Evolutionary conservation across 2,888 invertebrate genomes (phyloP).

Genomic region (Epirrhoe tristata): DNA sequence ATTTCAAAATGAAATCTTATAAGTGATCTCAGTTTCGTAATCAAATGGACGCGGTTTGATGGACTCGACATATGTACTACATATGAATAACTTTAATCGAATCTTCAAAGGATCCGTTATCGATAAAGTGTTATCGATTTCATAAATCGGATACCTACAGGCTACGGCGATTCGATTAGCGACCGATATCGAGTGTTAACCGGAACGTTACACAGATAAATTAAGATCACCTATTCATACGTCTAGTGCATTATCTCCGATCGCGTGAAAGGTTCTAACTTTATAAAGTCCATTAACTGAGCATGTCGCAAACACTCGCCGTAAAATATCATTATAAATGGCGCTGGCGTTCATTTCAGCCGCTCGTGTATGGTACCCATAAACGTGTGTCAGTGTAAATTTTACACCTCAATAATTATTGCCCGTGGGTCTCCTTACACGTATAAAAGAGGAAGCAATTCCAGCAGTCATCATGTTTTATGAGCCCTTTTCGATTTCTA

Average conservation of each 20-base stretch:
- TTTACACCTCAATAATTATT: constrained; percentile 76
- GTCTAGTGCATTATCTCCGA: constrained; percentile 75
- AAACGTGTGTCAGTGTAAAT: constrained; percentile 74
- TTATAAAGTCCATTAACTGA: constrained; percentile 75
- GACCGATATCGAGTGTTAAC: constrained; percentile 70
- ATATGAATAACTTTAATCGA: constrained; percentile 55
- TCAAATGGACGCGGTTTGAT: constrained; percentile 44
- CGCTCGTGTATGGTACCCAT: constrained; percentile 54
- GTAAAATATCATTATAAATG: constrained; percentile 69
- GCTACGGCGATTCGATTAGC: constrained; percentile 72
- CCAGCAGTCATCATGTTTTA: constrained; percentile 70
- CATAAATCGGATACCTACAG: constrained; percentile 73
- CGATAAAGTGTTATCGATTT: constrained; percentile 63
- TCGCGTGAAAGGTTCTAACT: constrained; percentile 73
- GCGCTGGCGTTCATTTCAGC: constrained; percentile 48
- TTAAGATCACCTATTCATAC: constrained; percentile 83
- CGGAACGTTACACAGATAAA: constrained; percentile 78
- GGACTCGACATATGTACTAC: constrained; percentile 42
- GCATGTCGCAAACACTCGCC: constrained; percentile 69
- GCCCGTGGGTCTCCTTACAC: constrained; percentile 56
- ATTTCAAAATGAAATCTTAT: constrained; percentile 50
- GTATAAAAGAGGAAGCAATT: constrained; percentile 72
- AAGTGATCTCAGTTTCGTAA: constrained; percentile 50
- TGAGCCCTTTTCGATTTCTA: constrained; percentile 69
- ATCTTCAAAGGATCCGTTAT: constrained; percentile 66